A percentile compares a stretch with the other conserved stretches of the same genome.
These are phyloP conservation scores for Cephalopterus ornatus DNA, from an alignment of 2,113 vertebrate genomes.

Conservation along the genomic window DNA sequence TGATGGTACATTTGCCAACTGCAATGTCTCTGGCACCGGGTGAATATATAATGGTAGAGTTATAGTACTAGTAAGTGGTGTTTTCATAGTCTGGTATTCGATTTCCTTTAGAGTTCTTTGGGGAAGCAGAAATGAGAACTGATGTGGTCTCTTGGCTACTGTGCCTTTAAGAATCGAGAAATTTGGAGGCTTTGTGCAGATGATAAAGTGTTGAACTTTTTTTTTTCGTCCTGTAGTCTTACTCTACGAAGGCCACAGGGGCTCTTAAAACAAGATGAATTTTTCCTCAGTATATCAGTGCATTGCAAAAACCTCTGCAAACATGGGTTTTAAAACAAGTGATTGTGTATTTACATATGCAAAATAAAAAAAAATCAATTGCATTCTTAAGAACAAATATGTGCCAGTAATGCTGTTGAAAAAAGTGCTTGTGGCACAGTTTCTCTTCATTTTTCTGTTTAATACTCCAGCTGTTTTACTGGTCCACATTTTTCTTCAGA, in stretches of 20 bases:
- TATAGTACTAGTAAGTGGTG: background rate
- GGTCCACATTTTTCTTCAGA: background rate
- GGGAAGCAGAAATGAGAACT: background rate
- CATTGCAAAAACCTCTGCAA: conserved; percentile 37
- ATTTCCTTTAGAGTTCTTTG: background rate
- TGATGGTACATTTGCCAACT: background rate
- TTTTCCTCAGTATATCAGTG: background rate
- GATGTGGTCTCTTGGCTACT: background rate
- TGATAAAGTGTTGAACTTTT: background rate
- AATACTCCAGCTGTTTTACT: conserved; percentile 17
- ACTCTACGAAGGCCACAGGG: background rate
- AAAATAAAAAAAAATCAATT: background rate
- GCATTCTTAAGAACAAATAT: conserved; percentile 28
- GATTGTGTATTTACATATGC: conserved; percentile 21
- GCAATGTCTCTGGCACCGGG: background rate
- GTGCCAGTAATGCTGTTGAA: background rate
- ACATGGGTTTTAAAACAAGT: conserved; percentile 42
- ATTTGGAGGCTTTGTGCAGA: background rate
- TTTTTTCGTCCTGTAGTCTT: background rate
- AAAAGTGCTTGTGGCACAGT: background rate
- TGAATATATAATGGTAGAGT: background rate
- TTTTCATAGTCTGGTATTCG: background rate
- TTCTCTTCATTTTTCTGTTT: conserved; percentile 22
- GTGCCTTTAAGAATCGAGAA: background rate
- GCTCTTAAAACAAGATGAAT: background rate